Evolutionary conservation across 2,888 invertebrate genomes (phyloP).

Genomic region (Willowsia nigromaculata): DNA sequence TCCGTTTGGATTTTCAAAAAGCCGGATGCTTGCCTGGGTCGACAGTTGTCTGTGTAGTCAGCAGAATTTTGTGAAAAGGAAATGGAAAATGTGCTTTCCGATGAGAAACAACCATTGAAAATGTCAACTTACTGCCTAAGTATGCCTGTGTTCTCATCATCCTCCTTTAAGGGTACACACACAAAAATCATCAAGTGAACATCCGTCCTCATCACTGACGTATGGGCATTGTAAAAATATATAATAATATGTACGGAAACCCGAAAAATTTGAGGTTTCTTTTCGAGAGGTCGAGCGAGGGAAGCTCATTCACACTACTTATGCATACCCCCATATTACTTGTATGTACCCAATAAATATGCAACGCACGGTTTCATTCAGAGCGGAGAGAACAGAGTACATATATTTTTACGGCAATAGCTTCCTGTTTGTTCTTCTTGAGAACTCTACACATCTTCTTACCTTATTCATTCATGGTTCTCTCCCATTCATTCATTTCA

Average conservation of each 20-base stretch:
- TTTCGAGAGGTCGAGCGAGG: neutral
- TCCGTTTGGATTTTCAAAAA: neutral
- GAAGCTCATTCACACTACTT: neutral
- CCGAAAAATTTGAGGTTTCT: neutral
- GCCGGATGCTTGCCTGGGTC: constrained; percentile 3
- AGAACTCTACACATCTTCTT: neutral
- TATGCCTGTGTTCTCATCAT: neutral
- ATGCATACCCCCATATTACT: neutral
- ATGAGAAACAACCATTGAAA: constrained; percentile 10
- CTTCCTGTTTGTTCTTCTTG: constrained; percentile 35
- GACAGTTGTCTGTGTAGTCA: neutral
- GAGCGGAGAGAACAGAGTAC: neutral
- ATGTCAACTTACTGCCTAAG: neutral
- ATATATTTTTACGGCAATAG: constrained; percentile 20
- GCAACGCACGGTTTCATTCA: constrained; percentile 17
- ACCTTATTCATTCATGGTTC: constrained; percentile 22
- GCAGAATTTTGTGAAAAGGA: constrained; percentile 3
- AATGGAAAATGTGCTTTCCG: constrained; percentile 15
- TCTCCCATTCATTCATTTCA: constrained; percentile 9
- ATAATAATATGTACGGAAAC: neutral
- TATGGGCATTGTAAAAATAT: neutral
- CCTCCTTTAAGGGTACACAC: neutral
- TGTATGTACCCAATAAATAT: neutral
- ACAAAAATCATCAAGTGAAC: constrained; percentile 11
- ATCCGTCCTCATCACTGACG: neutral